Evolutionary conservation across 2,888 invertebrate species (phyloP).

Genomic region (Apamea crenata): DNA sequence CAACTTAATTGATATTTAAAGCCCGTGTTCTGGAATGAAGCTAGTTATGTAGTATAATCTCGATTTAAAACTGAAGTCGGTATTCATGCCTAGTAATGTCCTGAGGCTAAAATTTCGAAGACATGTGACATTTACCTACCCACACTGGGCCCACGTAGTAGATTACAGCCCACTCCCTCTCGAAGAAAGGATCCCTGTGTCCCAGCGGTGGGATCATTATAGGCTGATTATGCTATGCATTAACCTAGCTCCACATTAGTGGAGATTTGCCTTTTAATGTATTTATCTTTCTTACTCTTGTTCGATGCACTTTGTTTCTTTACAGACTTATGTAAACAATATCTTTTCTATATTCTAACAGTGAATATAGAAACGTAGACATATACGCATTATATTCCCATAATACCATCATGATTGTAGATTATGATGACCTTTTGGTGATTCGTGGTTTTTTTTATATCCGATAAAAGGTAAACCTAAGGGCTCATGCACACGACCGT

Average conservation of each 20-base stretch:
- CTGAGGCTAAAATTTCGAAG: not conserved
- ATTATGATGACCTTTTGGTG: not conserved
- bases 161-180: not conserved
- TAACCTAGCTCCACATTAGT: not conserved
- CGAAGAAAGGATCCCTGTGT: not conserved
- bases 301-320: not conserved
- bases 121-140: not conserved
- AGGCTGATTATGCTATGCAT: not conserved
- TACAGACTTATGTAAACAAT: not conserved
- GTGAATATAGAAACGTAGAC: not conserved
- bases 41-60: conserved; percentile 2
- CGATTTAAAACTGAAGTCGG: not conserved
- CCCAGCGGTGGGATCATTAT: not conserved
- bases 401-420: not conserved
- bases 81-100: not conserved
- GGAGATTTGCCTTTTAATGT: not conserved
- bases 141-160: not conserved
- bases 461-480: not conserved
- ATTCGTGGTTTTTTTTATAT: not conserved
- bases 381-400: not conserved
- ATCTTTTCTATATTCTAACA: not conserved
- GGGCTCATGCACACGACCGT: not conserved
- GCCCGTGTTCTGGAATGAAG: not conserved
- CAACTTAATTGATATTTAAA: conserved; percentile 1
- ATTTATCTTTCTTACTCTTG: not conserved